These are phyloP conservation scores for Asobara japonica DNA, from an alignment of 1,140 invertebrate species.

Conservation along the genomic window DNA sequence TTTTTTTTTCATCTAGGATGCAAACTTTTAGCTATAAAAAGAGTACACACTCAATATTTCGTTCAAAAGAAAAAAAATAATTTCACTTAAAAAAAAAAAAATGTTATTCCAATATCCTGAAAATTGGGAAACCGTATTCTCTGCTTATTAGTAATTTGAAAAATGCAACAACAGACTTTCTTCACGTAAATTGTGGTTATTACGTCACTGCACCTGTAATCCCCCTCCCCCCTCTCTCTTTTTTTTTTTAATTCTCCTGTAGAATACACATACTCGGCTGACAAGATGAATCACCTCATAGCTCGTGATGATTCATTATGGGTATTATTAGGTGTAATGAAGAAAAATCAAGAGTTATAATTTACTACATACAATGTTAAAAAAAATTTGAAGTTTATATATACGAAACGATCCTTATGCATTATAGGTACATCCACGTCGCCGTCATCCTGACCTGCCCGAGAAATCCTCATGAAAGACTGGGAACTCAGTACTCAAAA, in stretches of 20 bases:
- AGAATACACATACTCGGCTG: not conserved
- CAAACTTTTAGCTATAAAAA: no score
- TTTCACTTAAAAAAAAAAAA: no score
- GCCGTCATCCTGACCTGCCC: conserved; percentile 68
- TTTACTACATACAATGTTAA: not conserved
- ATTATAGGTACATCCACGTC: conserved; percentile 67
- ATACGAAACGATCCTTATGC: conserved; percentile 61
- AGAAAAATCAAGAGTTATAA: not conserved
- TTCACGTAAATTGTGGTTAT: not conserved
- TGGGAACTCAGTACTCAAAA: conserved; percentile 69
- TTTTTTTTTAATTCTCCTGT: not conserved
- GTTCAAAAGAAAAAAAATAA: no score
- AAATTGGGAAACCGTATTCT: no score
- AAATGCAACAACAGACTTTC: not conserved
- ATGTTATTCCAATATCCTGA: no score
- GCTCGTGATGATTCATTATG: conserved; percentile 3
- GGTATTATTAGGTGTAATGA: not conserved
- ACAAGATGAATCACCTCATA: not conserved
- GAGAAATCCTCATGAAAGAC: conserved; percentile 69
- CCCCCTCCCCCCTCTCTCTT: not conserved
- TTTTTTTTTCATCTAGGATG: no score
- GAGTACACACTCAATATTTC: no score
- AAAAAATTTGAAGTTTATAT: conserved; percentile 38
- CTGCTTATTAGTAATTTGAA: not conserved
- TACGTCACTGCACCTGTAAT: not conserved